Percentiles rank a stretch among this genome's conserved stretches.
These are phyloP conservation scores for Archips crataeganus DNA, from an alignment of 2,888 invertebrate genomes.

Conservation along the genomic window DNA sequence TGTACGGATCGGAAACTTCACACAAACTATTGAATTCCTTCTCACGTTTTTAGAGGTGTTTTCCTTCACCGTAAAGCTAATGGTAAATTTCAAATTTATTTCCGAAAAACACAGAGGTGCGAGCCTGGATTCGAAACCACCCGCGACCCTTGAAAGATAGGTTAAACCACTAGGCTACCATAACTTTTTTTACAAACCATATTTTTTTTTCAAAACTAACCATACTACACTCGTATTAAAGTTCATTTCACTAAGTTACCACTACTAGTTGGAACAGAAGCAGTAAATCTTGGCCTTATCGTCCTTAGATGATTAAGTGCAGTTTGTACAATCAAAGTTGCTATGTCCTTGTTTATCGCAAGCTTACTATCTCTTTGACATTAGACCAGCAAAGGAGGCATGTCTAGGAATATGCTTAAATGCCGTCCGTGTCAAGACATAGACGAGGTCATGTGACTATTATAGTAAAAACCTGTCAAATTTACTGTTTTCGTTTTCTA, in stretches of 20 bases:
- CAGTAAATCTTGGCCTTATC: neutral
- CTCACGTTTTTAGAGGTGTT: no score
- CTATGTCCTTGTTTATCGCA: neutral
- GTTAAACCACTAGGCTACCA: no score
- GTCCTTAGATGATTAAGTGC: neutral
- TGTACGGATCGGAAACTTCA: no score
- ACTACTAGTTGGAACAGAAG: neutral
- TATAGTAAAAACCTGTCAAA: neutral
- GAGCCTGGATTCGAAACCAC: neutral
- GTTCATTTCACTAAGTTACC: neutral
- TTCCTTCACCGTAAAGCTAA: no score
- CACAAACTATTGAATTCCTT: no score
- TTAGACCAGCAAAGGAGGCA: neutral
- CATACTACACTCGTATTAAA: neutral
- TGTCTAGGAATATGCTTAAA: neutral
- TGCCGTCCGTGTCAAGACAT: neutral
- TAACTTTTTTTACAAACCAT: no score
- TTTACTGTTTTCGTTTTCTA: no score
- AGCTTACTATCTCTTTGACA: neutral
- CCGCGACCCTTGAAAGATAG: no score
- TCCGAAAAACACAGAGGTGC: no score
- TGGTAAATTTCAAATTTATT: no score
- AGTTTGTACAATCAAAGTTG: conserved; percentile 2
- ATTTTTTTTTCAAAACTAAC: neutral
- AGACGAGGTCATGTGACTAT: neutral